phyloP scores from a whole-genome alignment of 2,113 vertebrate species.

The Trochalopteron elliotii region DNA sequence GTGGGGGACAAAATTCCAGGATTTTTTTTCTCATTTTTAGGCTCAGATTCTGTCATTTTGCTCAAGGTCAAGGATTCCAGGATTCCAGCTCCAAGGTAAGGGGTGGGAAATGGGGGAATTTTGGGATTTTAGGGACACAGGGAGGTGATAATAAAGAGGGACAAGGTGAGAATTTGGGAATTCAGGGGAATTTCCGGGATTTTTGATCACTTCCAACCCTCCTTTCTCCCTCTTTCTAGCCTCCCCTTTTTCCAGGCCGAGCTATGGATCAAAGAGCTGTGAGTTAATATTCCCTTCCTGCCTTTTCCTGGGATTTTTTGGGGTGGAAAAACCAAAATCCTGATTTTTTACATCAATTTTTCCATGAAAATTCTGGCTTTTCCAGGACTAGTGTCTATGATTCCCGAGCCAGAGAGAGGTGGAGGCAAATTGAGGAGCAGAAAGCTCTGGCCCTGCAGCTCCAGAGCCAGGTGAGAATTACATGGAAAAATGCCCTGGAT shows the following conservation, averaged over 20 bases:
- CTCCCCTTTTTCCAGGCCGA: conserved; percentile 88
- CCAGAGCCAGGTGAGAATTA: conserved; percentile 82
- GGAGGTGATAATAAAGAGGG: neutral
- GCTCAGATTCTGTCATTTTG: conserved; percentile 90
- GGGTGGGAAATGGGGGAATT: neutral
- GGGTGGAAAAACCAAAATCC: neutral
- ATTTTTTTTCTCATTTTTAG: conserved; percentile 62
- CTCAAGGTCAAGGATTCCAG: conserved; percentile 86
- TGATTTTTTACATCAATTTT: accelerated
- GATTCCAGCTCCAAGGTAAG: conserved; percentile 82
- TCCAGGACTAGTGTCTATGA: conserved; percentile 92
- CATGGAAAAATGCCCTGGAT: neutral
- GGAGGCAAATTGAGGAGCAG: conserved; percentile 90
- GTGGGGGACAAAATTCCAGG: accelerated
- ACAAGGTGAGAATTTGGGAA: neutral
- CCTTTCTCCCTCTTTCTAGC: conserved; percentile 52
- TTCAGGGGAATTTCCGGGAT: accelerated
- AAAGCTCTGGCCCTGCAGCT: conserved; percentile 86
- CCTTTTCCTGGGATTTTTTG: neutral
- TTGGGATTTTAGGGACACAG: neutral
- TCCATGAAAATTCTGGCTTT: neutral
- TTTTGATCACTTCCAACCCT: neutral
- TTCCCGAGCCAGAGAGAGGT: conserved; percentile 89
- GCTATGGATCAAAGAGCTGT: conserved; percentile 98
- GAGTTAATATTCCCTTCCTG: conserved; percentile 63